Base-by-base conservation (phyloP, 2,888 invertebrate genomes). In the Villa cingulata region DNA sequence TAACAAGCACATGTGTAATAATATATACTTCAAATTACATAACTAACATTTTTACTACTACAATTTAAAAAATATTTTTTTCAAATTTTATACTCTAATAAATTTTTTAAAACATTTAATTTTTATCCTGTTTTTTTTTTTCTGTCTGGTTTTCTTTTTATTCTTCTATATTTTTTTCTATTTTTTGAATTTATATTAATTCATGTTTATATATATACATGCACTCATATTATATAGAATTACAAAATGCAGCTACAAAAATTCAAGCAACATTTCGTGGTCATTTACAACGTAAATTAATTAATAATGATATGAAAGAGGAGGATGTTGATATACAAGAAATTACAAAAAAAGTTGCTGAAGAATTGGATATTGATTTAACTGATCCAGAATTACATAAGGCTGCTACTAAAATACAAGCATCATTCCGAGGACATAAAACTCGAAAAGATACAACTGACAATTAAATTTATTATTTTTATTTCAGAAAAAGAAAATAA, bases 251-350 rank as follows among this genome's bases (percentile, higher is more conserved):
- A 5, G 91, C 90, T 34, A 83, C 86, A 44, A 90, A 88, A 75
- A 91, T 91, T 65, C 90, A 91, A 70, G 89, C 90, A 9, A 86
- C 87, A 17, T 91, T 90, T 76, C 77, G 89, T 56, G 89, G 89
- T 48, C 89, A 90, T 71, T 81, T 88, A 78, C 83, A 86, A 40
- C 80, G 86, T 62, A 87, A 86, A 72, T 76, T 84, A 63, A 64
- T 60, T 46, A 57, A 53, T 27, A 67, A 72, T 56, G 72, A 70
- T 54, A 65, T 64, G 34, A 68, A 65, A 51, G 72, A 73, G 53
- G 76, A 75, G 49, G 65, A 68, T 51, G 63, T 62, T 46, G 67
- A 68, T 41, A 66, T 68, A 16, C 63, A 70, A 52, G 71, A 71
- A 53, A 74, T 76, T 55, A 76, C 76, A 53, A 75, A 75, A 57